phyloP scores from a whole-genome alignment of 2,888 invertebrate genomes.

The Callyntrura guangdongensis region DNA sequence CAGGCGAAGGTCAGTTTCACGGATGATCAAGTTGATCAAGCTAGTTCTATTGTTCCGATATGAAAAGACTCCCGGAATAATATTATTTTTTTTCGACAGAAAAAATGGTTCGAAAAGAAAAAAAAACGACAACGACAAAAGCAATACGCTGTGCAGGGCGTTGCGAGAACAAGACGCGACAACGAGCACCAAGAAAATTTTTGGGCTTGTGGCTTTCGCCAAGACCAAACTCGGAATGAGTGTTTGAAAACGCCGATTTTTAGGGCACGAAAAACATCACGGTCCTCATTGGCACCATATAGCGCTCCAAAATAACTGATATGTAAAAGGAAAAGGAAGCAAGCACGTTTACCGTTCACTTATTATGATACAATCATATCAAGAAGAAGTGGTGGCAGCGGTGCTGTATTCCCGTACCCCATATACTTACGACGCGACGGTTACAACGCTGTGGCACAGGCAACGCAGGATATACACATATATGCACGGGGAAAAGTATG shows the following conservation, averaged over 20 bases:
- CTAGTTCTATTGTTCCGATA: conserved; percentile 20
- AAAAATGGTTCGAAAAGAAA: not conserved
- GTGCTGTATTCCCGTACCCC: too few species aligned
- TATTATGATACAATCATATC: conserved; percentile 7
- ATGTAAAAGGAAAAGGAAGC: not conserved
- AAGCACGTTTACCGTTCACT: not conserved
- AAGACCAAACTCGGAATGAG: conserved; percentile 76
- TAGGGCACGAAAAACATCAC: conserved; percentile 54
- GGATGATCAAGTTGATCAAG: not conserved
- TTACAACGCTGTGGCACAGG: not conserved
- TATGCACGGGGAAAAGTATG: not conserved
- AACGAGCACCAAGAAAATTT: conserved; percentile 28
- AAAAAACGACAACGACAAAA: too few species aligned
- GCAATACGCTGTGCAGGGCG: not conserved
- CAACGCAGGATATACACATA: not conserved
- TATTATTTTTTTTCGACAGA: not conserved
- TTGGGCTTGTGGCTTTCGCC: conserved; percentile 66
- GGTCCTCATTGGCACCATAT: not conserved
- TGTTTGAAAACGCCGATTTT: conserved; percentile 70
- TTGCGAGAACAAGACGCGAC: not conserved
- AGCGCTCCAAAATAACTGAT: conserved; percentile 36
- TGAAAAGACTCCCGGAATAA: conserved; percentile 15
- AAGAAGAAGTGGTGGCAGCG: not conserved
- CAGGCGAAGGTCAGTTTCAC: conserved; percentile 45
- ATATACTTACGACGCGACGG: too few species aligned